phyloP scores from a whole-genome alignment of 2,113 vertebrate species.

The Ellobius talpinus region DNA sequence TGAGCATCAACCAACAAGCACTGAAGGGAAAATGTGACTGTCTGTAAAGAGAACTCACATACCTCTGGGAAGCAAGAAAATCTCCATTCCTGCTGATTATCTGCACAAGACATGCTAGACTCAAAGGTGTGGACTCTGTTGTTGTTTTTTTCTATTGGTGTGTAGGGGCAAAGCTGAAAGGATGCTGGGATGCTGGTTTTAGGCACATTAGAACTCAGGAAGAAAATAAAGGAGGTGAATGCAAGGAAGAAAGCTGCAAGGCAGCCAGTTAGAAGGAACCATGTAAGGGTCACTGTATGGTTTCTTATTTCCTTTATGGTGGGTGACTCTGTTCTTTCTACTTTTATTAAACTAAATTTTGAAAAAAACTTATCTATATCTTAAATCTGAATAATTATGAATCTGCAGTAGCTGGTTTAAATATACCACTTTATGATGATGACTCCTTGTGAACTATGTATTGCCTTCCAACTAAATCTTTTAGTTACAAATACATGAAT shows the following conservation, averaged over 20 bases:
- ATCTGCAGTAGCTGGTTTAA: slow-evolving; percentile 36
- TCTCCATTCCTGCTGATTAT: neutral
- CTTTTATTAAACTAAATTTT: slow-evolving; percentile 24
- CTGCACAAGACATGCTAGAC: neutral
- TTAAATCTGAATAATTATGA: slow-evolving; percentile 46
- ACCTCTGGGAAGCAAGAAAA: neutral
- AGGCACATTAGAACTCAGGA: neutral
- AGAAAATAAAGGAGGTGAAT: neutral
- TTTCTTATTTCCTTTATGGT: neutral
- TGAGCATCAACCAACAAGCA: neutral
- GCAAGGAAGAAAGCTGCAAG: neutral
- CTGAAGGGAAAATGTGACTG: neutral
- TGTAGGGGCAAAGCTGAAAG: neutral
- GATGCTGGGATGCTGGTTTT: neutral
- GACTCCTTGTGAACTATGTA: slow-evolving; percentile 48
- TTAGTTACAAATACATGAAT: slow-evolving; percentile 72
- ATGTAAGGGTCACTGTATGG: accelerated
- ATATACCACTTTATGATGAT: slow-evolving; percentile 22
- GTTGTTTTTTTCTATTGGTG: neutral
- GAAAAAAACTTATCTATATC: neutral
- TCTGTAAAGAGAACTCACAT: neutral
- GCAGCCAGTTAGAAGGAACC: neutral
- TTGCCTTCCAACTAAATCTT: slow-evolving; percentile 63
- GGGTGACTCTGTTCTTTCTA: neutral
- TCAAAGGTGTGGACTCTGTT: neutral